A percentile compares a stretch with the other conserved stretches of the same genome.
Evolutionary conservation across 2,888 invertebrate genomes (phyloP).

Genomic region (Cremastinae sp.): DNA sequence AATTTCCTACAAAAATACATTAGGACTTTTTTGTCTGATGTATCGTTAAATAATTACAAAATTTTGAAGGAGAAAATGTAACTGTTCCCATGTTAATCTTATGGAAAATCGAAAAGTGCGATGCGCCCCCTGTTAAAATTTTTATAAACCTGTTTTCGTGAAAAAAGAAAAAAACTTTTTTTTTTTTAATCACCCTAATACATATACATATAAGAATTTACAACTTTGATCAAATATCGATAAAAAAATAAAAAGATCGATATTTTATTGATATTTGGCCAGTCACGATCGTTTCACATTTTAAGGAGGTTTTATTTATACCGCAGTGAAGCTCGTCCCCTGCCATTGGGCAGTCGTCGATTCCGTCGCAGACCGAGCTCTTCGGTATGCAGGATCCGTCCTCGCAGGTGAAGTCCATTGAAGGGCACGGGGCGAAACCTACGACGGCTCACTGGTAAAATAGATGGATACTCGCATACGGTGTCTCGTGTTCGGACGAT

Average conservation of each 20-base stretch:
- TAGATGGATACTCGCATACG: constrained; percentile 65
- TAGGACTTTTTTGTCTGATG: too few species aligned
- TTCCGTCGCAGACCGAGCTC: constrained; percentile 87
- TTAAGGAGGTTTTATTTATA: constrained; percentile 69
- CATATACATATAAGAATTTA: too few species aligned
- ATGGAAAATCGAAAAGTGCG: too few species aligned
- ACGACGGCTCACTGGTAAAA: constrained; percentile 71
- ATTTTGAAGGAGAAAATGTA: too few species aligned
- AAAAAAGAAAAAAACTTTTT: too few species aligned
- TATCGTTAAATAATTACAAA: too few species aligned
- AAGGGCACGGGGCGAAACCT: constrained; percentile 79
- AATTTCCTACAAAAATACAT: too few species aligned
- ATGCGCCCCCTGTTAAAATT: too few species aligned
- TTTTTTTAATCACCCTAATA: too few species aligned
- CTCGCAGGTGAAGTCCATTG: constrained; percentile 85
- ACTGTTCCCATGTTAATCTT: too few species aligned
- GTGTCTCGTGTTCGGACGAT: constrained; percentile 60
- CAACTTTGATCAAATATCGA: constrained; percentile 1
- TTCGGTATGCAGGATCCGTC: constrained; percentile 89
- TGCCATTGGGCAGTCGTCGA: constrained; percentile 85
- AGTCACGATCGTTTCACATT: constrained; percentile 33
- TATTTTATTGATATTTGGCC: constrained; percentile 10
- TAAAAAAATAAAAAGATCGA: constrained; percentile 8
- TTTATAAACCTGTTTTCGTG: too few species aligned
- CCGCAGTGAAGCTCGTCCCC: constrained; percentile 79